Conservation (phyloP, 2,113 vertebrate species). For the Lutjanus erythropterus region DNA sequence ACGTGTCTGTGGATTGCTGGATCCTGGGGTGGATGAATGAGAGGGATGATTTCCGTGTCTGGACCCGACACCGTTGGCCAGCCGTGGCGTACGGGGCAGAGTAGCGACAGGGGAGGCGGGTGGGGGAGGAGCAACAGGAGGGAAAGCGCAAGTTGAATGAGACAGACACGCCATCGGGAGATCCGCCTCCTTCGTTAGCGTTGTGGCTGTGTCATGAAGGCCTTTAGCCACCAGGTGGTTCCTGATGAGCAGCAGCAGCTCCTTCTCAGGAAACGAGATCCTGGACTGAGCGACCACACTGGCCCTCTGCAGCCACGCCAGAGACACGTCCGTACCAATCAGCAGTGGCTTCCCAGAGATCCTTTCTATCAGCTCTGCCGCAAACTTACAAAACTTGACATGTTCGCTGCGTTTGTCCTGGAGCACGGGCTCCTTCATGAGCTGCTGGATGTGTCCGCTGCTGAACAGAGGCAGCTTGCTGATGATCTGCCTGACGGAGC, state of each 20-base stretch:
- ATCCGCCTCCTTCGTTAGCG: slow-evolving; percentile 95
- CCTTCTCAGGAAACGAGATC: slow-evolving; percentile 97
- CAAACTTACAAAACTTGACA: slow-evolving; percentile 97
- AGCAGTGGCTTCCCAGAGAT: slow-evolving; percentile 96
- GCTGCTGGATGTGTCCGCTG: slow-evolving; percentile 98
- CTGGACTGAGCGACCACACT: slow-evolving; percentile 98
- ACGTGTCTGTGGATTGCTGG: slow-evolving; percentile 88
- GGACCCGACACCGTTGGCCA: slow-evolving; percentile 91
- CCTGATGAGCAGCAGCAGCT: slow-evolving; percentile 94
- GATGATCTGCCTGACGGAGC: slow-evolving; percentile 96
- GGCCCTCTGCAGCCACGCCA: slow-evolving; percentile 95
- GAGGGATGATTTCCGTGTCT: slow-evolving; percentile 87
- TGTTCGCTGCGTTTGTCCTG: slow-evolving; percentile 99
- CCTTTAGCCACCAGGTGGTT: slow-evolving; percentile 98
- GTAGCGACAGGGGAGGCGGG: slow-evolving; percentile 88
- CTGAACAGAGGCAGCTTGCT: slow-evolving; percentile 98
- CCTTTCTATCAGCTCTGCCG: slow-evolving; percentile 95
- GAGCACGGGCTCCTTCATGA: slow-evolving; percentile 98
- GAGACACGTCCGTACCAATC: slow-evolving; percentile 95
- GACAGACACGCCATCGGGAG: slow-evolving; percentile 93
- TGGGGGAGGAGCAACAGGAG: slow-evolving; percentile 82
- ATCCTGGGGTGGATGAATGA: slow-evolving; percentile 79
- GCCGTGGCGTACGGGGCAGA: slow-evolving; percentile 93
- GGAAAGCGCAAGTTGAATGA: slow-evolving; percentile 85
- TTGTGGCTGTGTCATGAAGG: slow-evolving; percentile 91